Evolutionary conservation across 2,797 vertebrate genomes (phyloP).

Genomic region (Loris lydekkerianus): DNA sequence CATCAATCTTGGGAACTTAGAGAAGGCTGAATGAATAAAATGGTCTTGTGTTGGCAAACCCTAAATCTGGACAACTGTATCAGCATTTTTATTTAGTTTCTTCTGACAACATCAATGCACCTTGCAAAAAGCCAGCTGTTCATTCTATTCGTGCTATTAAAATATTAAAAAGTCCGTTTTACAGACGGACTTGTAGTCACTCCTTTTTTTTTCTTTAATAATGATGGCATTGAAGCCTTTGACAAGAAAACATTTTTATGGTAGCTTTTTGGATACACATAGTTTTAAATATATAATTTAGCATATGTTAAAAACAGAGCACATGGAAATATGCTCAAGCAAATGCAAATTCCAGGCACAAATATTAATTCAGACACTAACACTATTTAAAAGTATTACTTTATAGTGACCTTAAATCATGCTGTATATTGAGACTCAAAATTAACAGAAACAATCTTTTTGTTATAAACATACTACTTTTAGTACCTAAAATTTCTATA

Average conservation of each 20-base stretch:
- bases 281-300: constrained; percentile 88
- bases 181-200: constrained; percentile 69
- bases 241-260: constrained; percentile 88
- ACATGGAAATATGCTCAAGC: constrained; percentile 88
- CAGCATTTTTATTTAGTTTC: constrained; percentile 58
- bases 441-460: constrained; percentile 30
- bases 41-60: constrained; percentile 43
- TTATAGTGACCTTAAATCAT: constrained; percentile 64
- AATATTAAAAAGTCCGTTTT: constrained; percentile 75
- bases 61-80: constrained; percentile 37
- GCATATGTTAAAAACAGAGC: constrained; percentile 88
- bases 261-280: constrained; percentile 79
- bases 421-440: constrained; percentile 30
- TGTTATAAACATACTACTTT: background rate
- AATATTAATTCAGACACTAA: constrained; percentile 80
- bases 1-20: background rate
- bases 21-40: constrained; percentile 57
- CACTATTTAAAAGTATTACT: constrained; percentile 66
- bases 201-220: constrained; percentile 65
- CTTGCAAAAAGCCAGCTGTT: constrained; percentile 77
- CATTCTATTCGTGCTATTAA: constrained; percentile 61
- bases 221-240: constrained; percentile 79
- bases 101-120: constrained; percentile 61
- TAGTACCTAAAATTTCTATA: background rate
- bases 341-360: constrained; percentile 85